Evolutionary conservation across 2,797 vertebrate genomes (phyloP), one percentile per base, ranked within the genome.

Genomic region (Thaleichthys pacificus): DNA sequence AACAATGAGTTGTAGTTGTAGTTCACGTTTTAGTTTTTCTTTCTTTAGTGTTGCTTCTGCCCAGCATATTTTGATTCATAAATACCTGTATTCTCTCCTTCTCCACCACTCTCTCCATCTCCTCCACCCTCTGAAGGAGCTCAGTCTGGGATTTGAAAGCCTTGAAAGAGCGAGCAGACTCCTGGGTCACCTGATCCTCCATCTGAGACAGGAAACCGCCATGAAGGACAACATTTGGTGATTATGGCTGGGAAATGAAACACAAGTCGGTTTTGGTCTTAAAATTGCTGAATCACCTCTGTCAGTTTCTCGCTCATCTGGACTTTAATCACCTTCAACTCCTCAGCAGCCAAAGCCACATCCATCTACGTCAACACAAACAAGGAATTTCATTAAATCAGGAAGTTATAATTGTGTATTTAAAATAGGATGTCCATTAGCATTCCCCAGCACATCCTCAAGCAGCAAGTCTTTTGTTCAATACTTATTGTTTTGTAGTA

Each of bases 261-360:
- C 47, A 17, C 49, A 17, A 14, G 49, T 51, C 49, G 14, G 17
- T 51, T 3, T 17, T 9, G 3, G 47, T 15, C 49, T 17, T 51
- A 6, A 17, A 26, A 58, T 70, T 38, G 19, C 64, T 24, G 49
- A 30, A 51, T 78, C 85, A 94, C 92, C 90, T 21, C 90, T n/a
- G 87, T 82, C 71, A 94, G 77, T 82, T 84, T 92, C 72, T 77
- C 70, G 60, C 79, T 91, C 85, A 92, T 89, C 81, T 90, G 90
- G 73, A 72, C 74, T 61, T 91, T 93, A 69, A 89, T 73, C 66
- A 75, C 83, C 78, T 89, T 93, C 57, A 92, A 77, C 57, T 93
- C 87, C 57, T 93, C 89, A 65, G 90, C 91, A 68, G 90, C 81
- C 38, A 89, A 38, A 1, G 84, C 77, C 66, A 85, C 77, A 47